phyloP scores from a whole-genome alignment of 1,140 invertebrate genomes.

The Asbolus verrucosus region DNA sequence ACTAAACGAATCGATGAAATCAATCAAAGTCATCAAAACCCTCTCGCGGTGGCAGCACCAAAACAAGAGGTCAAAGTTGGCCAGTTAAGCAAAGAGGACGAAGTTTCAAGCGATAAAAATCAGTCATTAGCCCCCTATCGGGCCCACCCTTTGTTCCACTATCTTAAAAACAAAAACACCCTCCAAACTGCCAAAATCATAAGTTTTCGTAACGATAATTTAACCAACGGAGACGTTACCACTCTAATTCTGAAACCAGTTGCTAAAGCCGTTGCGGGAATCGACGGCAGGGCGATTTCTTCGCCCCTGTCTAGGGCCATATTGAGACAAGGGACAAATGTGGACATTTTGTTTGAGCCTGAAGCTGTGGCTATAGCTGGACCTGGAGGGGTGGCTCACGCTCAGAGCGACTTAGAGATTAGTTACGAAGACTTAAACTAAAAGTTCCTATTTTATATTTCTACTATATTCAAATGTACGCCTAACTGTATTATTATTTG shows the following conservation, averaged over 20 bases:
- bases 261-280: constrained; percentile 73
- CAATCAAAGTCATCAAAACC: too few species aligned
- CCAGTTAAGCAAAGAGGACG: constrained; percentile 1
- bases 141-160: constrained; percentile 56
- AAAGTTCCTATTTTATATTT: background rate
- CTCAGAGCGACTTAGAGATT: constrained; percentile 72
- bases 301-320: constrained; percentile 73
- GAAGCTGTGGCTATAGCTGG: constrained; percentile 77
- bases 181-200: constrained; percentile 53
- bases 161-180: constrained; percentile 58
- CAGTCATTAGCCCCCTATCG: constrained; percentile 55
- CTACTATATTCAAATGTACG: too few species aligned
- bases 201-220: constrained; percentile 54
- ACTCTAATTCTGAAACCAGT: constrained; percentile 72
- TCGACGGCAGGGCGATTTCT: constrained; percentile 74
- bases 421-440: constrained; percentile 57
- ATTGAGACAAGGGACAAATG: constrained; percentile 67
- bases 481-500: too few species aligned
- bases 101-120: constrained; percentile 11
- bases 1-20: background rate
- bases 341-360: constrained; percentile 73
- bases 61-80: constrained; percentile 9
- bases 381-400: constrained; percentile 77
- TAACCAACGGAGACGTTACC: constrained; percentile 60
- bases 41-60: background rate